Evolutionary conservation across 2,888 invertebrate genomes (phyloP).

Genomic region (Hypsopygia costalis): DNA sequence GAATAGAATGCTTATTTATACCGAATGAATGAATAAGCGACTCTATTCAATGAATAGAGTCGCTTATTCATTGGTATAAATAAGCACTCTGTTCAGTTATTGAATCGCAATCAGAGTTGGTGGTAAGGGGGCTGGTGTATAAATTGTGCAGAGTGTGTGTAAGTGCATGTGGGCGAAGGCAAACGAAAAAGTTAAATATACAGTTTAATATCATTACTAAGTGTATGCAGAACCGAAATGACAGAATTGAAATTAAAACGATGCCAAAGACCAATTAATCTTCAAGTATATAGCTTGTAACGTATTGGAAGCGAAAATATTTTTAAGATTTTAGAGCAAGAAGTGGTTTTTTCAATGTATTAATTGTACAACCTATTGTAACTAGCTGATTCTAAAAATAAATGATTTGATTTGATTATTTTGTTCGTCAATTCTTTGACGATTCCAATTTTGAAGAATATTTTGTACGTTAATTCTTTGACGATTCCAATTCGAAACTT

Average conservation of each 20-base stretch:
- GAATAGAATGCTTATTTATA: no score
- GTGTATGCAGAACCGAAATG: constrained; percentile 5
- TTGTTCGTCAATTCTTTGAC: background rate
- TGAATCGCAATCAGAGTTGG: no score
- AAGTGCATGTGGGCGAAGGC: constrained; percentile 8
- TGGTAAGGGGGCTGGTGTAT: no score
- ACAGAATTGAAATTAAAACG: constrained; percentile 9
- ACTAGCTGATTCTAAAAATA: background rate
- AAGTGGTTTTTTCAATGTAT: no score
- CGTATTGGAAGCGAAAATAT: background rate
- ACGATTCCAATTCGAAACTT: no score
- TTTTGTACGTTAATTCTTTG: no score
- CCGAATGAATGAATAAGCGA: no score
- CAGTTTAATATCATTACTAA: constrained; percentile 4
- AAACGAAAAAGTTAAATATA: background rate
- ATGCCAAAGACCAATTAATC: constrained; percentile 7
- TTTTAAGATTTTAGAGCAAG: background rate
- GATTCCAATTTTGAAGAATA: background rate
- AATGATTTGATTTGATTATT: background rate
- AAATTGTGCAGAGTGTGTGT: no score
- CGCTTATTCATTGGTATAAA: no score
- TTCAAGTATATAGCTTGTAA: background rate
- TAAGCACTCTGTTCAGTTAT: no score
- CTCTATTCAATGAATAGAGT: no score
- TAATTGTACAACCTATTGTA: no score